Conservation (phyloP, 92 coral and sea anemone genomes). For the Zoanthus solanderi region DNA sequence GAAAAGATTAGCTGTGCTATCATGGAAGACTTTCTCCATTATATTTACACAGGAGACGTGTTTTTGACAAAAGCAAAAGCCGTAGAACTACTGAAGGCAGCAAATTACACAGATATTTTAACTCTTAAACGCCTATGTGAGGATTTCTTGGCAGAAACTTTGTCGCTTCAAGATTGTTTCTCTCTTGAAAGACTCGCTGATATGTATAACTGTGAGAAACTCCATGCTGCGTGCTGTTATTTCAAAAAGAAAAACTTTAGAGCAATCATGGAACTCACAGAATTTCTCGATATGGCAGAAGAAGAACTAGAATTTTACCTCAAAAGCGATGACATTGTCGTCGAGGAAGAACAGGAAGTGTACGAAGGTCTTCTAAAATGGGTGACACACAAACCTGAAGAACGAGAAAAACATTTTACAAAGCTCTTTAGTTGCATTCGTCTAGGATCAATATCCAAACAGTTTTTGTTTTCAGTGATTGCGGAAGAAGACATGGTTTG, state of each 20-base stretch:
- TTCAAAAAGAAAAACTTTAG: slow-evolving; percentile 11
- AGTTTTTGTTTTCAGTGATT: slow-evolving; percentile 29
- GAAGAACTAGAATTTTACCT: slow-evolving; percentile 23
- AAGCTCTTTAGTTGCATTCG: slow-evolving; percentile 23
- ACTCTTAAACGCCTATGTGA: slow-evolving; percentile 25
- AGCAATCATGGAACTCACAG: not conserved
- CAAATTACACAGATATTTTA: slow-evolving; percentile 25
- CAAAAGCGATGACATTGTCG: slow-evolving; percentile 20
- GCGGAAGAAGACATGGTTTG: slow-evolving; percentile 38
- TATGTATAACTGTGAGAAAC: slow-evolving; percentile 17
- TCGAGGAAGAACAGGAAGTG: slow-evolving; percentile 28
- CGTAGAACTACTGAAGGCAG: slow-evolving; percentile 27
- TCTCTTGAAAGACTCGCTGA: slow-evolving; percentile 13
- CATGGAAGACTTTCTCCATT: slow-evolving; percentile 37
- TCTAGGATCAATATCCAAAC: slow-evolving; percentile 24
- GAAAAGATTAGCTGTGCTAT: not conserved
- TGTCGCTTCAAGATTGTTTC: slow-evolving; percentile 20
- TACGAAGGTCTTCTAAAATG: slow-evolving; percentile 35
- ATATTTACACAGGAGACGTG: slow-evolving; percentile 35
- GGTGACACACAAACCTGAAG: slow-evolving; percentile 3
- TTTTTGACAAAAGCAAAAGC: slow-evolving; percentile 21
- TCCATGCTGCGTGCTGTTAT: not conserved
- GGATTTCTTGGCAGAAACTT: not conserved
- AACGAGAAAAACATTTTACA: slow-evolving; percentile 10
- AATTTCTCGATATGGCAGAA: slow-evolving; percentile 29